Evolutionary conservation across 2,888 invertebrate species (phyloP).

Genomic region (Dyspetes luteomarginatus): DNA sequence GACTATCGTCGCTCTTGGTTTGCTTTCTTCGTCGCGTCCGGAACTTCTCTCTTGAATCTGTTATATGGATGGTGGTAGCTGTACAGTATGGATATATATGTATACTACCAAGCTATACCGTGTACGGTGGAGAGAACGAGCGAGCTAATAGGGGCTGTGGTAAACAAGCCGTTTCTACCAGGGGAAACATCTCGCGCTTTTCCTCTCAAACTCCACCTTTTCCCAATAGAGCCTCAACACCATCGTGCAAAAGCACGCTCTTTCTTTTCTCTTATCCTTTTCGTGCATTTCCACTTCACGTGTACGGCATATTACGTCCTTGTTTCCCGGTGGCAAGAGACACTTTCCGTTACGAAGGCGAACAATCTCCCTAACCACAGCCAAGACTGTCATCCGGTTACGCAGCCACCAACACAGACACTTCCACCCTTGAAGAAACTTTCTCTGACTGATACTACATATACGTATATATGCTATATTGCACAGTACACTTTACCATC

Average conservation of each 20-base stretch:
- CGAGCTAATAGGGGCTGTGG: conserved; percentile 77
- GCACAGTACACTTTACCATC: conserved; percentile 22
- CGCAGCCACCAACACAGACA: conserved; percentile 30
- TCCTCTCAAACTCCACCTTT: conserved; percentile 31
- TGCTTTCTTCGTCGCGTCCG: conserved; percentile 39
- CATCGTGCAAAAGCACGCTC: conserved; percentile 44
- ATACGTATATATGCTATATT: conserved; percentile 44
- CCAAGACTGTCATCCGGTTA: conserved; percentile 48
- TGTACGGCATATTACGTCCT: conserved; percentile 33
- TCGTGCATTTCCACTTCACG: conserved; percentile 41
- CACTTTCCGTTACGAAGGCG: conserved; percentile 43
- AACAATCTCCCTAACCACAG: background rate
- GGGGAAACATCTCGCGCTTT: conserved; percentile 72
- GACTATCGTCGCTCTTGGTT: conserved; percentile 12
- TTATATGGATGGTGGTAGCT: no score
- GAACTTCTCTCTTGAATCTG: conserved; percentile 19
- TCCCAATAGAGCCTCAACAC: conserved; percentile 37
- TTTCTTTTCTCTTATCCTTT: conserved; percentile 49
- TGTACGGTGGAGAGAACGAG: conserved; percentile 59
- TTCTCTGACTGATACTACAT: conserved; percentile 61
- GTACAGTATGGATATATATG: no score
- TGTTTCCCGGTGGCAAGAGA: conserved; percentile 22
- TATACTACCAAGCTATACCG: background rate
- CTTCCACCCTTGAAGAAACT: conserved; percentile 60
- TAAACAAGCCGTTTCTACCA: conserved; percentile 78